These are phyloP conservation scores for Brachylomia viminalis DNA, from an alignment of 2,888 invertebrate species.

Conservation along the genomic window DNA sequence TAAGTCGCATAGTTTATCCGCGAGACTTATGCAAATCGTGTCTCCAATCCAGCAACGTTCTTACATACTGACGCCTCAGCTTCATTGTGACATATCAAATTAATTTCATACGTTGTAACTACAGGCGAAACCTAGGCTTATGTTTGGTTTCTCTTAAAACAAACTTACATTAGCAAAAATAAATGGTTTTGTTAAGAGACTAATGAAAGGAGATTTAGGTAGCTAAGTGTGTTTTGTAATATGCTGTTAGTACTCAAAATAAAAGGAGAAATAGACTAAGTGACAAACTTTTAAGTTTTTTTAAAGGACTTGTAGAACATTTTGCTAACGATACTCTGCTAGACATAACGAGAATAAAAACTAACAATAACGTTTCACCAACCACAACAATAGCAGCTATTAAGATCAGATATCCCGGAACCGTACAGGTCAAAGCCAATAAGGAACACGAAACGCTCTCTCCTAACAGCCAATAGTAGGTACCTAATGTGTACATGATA, in stretches of 20 bases:
- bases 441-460: constrained; percentile 50
- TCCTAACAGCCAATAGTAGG: constrained; percentile 51
- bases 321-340: not conserved
- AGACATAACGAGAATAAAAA: constrained; percentile 6
- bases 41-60: constrained; percentile 68
- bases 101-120: constrained; percentile 64
- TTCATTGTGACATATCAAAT: constrained; percentile 71
- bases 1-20: constrained; percentile 56
- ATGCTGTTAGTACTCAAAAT: constrained; percentile 11
- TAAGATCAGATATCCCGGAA: constrained; percentile 35
- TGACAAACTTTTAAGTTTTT: not conserved
- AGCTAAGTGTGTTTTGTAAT: constrained; percentile 14
- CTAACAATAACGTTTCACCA: constrained; percentile 26
- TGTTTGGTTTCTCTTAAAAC: not conserved
- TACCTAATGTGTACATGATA: constrained; percentile 57
- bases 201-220: constrained; percentile 5
- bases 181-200: constrained; percentile 21
- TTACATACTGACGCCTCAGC: constrained; percentile 68
- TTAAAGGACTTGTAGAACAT: constrained; percentile 6
- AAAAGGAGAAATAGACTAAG: not conserved
- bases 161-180: constrained; percentile 6
- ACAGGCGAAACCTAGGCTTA: constrained; percentile 28
- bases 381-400: constrained; percentile 30
- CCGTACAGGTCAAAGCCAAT: constrained; percentile 38
- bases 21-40: constrained; percentile 79